These are phyloP conservation scores for Poecilia velifera DNA, from an alignment of 2,797 vertebrate species.

Conservation along the genomic window DNA sequence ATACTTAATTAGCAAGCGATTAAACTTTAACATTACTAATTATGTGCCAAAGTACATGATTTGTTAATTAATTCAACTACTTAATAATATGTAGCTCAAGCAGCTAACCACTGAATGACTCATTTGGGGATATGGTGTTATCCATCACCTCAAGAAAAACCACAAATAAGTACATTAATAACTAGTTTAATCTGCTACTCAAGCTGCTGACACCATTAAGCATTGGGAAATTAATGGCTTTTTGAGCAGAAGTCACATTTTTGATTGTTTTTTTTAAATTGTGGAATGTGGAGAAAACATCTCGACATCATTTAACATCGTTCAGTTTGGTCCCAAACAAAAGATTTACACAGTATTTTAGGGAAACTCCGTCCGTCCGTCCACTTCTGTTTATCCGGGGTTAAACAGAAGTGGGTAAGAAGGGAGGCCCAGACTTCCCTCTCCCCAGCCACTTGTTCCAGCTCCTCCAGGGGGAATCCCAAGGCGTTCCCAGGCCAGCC, in stretches of 20 bases:
- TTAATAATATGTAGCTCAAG: slow-evolving; percentile 60
- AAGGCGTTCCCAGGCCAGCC: no score
- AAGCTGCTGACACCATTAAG: not conserved
- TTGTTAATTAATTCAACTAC: slow-evolving; percentile 55
- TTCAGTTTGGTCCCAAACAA: not conserved
- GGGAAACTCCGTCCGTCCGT: not conserved
- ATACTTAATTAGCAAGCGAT: slow-evolving; percentile 52
- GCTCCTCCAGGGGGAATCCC: no score
- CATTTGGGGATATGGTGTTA: slow-evolving; percentile 37
- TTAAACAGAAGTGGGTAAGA: no score
- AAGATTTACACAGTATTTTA: not conserved
- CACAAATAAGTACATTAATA: slow-evolving; percentile 24
- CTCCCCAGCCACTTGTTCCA: no score
- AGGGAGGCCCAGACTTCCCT: no score
- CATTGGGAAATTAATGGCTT: not conserved
- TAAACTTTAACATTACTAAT: slow-evolving; percentile 66
- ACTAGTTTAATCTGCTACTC: slow-evolving; percentile 5
- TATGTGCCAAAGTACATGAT: slow-evolving; percentile 60
- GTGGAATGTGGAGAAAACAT: not conserved
- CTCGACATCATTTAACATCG: not conserved
- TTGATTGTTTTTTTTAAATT: not conserved
- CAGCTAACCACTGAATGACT: slow-evolving; percentile 45
- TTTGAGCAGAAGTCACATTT: not conserved
- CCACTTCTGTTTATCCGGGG: no score
- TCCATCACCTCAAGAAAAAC: slow-evolving; percentile 50